phyloP scores from a whole-genome alignment of 2,113 vertebrate species.

The Ondatra zibethicus region DNA sequence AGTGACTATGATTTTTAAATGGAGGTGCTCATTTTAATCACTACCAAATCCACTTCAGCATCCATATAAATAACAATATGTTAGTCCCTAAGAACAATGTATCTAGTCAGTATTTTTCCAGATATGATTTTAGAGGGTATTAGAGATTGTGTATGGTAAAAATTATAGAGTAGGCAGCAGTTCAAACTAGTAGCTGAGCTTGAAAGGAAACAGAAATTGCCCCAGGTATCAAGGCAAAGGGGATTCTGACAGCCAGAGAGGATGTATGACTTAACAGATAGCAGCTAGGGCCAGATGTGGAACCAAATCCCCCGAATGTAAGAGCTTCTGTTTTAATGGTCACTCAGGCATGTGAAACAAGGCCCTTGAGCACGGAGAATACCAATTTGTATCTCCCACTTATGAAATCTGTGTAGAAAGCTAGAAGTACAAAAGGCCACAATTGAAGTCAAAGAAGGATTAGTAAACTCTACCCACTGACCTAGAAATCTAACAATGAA shows the following conservation, averaged over 20 bases:
- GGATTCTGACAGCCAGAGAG: not conserved
- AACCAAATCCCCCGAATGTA: constrained; percentile 17
- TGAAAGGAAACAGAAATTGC: constrained; percentile 15
- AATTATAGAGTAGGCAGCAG: constrained; percentile 51
- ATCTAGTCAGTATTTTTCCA: constrained; percentile 63
- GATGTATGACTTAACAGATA: not conserved
- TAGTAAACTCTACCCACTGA: not conserved
- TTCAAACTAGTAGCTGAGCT: constrained; percentile 55
- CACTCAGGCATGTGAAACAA: constrained; percentile 18
- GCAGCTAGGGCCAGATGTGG: not conserved
- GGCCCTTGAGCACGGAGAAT: not conserved
- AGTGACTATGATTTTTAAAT: constrained; percentile 76
- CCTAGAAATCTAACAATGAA: constrained; percentile 33
- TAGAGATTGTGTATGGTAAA: constrained; percentile 55
- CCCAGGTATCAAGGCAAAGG: constrained; percentile 27
- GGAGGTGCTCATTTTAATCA: constrained; percentile 70
- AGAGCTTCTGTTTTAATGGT: constrained; percentile 34
- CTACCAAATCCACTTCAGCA: constrained; percentile 58
- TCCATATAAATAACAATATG: constrained; percentile 62
- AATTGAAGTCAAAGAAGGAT: constrained; percentile 31
- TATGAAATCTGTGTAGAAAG: constrained; percentile 33
- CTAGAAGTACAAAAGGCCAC: constrained; percentile 23
- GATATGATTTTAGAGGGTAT: constrained; percentile 58
- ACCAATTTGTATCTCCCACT: not conserved
- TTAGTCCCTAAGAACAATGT: constrained; percentile 63